A percentile compares a stretch with the other conserved stretches of the same genome.
These are phyloP conservation scores for Capra hircus DNA, from an alignment of 2,113 vertebrate species.

Conservation along the genomic window DNA sequence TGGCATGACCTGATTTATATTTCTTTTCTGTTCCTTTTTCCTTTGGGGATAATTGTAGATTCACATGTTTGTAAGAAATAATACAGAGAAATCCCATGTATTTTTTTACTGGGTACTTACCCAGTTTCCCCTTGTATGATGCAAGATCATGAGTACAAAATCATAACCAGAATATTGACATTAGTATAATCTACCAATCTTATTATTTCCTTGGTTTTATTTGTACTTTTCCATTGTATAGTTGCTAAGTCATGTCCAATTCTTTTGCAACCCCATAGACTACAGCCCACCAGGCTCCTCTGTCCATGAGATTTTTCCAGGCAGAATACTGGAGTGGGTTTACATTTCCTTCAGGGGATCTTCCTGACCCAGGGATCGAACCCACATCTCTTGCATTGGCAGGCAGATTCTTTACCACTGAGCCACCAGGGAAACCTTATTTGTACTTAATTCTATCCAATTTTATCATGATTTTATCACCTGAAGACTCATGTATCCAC, in stretches of 20 bases:
- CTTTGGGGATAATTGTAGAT: not conserved
- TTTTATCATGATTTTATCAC: not conserved
- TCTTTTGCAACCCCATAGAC: not conserved
- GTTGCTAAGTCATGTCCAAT: not conserved
- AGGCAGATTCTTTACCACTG: not conserved
- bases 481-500: not conserved
- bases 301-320: not conserved
- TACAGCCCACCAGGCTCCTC: not conserved
- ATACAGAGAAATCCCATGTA: not conserved
- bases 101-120: not conserved
- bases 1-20: not conserved
- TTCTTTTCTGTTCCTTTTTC: not conserved
- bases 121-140: not conserved
- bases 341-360: not conserved
- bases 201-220: not conserved
- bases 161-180: not conserved
- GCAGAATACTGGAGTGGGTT: not conserved
- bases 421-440: not conserved
- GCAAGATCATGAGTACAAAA: not conserved
- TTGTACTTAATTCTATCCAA: not conserved
- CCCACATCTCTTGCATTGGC: not conserved
- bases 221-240: not conserved
- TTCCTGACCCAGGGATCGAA: not conserved
- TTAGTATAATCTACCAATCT: not conserved
- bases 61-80: not conserved